Base-by-base conservation (phyloP, 2,888 invertebrate genomes). In the Sericinus montela region DNA sequence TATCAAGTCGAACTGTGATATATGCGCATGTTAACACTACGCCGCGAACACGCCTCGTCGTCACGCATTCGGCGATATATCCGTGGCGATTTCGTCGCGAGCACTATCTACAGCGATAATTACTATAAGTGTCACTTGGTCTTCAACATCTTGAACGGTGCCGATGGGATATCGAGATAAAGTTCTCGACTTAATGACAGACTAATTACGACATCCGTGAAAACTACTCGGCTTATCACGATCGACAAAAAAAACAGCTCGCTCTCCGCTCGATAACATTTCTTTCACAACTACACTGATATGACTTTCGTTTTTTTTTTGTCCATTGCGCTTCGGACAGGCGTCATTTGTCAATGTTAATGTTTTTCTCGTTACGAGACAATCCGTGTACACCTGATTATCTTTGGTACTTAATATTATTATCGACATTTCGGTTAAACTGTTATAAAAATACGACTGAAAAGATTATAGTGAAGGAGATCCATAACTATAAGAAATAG, bases 21-120 rank as follows among this genome's bases (percentile, higher is more conserved):
- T 85, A 86, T 84, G 81, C 83, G 78, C 80, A 79, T 80, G 80
- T 82, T 84, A 82, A 79, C 84, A 83, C 81, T 76, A 59, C 58
- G 58, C 60, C 62, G 62, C 60, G 77, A 74, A 83, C 84, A 84
- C 87, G 86, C 87, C 87, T 87, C 72, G 75, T 69, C 80, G 84
- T 85, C 84, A 81, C 77, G 79, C 69, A 67, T 39, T 35, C 47
- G 38, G 51, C 52, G 59, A 57, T 56, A 64, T 53, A 38, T 50
- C 47, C 46, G 62, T 66, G 58, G 64, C 69, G 62, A 65, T 61
- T 61, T 55, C 52, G 51, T 32, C 39, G 39, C 39, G 25, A 15
- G 16, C 48, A 48, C 15, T 37, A 5, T n/a, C 23, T n/a, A 36
- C 36, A 32, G 9, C 32, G 30, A 30, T 11, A 42, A 45, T 38